Evolutionary conservation across 1,140 invertebrate species (phyloP).

Genomic region (Drosophila yakuba): DNA sequence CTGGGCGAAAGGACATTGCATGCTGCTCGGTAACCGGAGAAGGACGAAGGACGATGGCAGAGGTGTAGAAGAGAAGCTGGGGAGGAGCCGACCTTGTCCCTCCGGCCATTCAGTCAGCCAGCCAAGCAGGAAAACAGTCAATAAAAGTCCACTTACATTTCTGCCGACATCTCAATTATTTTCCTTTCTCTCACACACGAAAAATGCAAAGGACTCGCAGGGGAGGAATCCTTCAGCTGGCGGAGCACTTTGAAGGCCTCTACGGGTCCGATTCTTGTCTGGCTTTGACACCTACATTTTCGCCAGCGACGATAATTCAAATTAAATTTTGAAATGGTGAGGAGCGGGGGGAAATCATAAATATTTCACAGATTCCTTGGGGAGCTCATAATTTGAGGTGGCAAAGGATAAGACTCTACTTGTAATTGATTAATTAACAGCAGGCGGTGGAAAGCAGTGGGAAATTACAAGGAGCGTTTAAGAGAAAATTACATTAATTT

Average conservation of each 20-base stretch:
- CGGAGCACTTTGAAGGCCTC: constrained; percentile 15
- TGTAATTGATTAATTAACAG: constrained; percentile 29
- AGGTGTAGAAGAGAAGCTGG: not conserved
- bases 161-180: constrained; percentile 81
- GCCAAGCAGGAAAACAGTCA: constrained; percentile 67
- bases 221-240: constrained; percentile 3
- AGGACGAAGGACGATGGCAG: not conserved
- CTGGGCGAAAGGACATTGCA: constrained; percentile 40
- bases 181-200: constrained; percentile 52
- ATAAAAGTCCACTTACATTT: constrained; percentile 83
- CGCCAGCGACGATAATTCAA: constrained; percentile 35
- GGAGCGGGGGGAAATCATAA: constrained; percentile 5
- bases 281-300: constrained; percentile 24
- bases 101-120: constrained; percentile 40
- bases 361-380: constrained; percentile 33
- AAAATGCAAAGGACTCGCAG: not conserved
- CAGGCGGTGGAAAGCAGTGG: not conserved
- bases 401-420: constrained; percentile 17
- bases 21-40: constrained; percentile 25
- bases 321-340: constrained; percentile 24
- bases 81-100: constrained; percentile 33
- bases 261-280: constrained; percentile 12
- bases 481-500: constrained; percentile 19
- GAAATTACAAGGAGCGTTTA: not conserved
- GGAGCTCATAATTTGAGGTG: constrained; percentile 17